These are phyloP conservation scores for Pristionchus mayeri DNA, from an alignment of 2,888 invertebrate genomes.

Conservation along the genomic window DNA sequence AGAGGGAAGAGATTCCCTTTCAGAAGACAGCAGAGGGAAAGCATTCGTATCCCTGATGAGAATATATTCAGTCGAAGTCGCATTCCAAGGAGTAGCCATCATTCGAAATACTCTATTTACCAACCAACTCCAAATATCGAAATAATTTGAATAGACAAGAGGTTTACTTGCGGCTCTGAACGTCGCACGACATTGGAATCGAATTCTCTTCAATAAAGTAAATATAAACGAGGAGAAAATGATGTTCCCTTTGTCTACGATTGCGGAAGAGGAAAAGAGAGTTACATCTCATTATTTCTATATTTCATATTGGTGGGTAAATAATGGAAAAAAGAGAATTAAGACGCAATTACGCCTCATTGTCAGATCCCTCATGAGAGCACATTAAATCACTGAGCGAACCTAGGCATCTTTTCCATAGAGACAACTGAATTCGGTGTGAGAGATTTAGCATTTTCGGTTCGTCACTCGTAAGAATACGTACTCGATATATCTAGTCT, in stretches of 20 bases:
- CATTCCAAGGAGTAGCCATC: conserved; percentile 62
- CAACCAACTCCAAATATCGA: conserved; percentile 58
- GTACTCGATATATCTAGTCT: too few relatives aligned
- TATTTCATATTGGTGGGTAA: too few relatives aligned
- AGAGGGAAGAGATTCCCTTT: not conserved
- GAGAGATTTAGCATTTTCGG: too few relatives aligned
- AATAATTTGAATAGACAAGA: too few relatives aligned
- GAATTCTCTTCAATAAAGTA: not conserved
- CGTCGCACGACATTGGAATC: conserved; percentile 5
- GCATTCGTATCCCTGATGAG: conserved; percentile 65
- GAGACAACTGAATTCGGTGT: conserved; percentile 35
- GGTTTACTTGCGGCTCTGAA: not conserved
- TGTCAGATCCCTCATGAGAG: not conserved
- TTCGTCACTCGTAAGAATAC: too few relatives aligned
- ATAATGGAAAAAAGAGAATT: not conserved
- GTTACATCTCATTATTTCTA: too few relatives aligned
- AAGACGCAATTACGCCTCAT: not conserved
- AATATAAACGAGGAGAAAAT: not conserved
- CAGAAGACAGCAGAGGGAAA: conserved; percentile 34
- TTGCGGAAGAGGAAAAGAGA: not conserved
- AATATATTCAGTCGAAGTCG: conserved; percentile 61
- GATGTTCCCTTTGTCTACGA: not conserved
- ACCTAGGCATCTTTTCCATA: too few relatives aligned
- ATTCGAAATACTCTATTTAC: conserved; percentile 62
- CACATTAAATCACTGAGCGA: too few relatives aligned